Percentiles rank a stretch among this genome's conserved stretches.
phyloP scores from a whole-genome alignment of 1,140 invertebrate species.

The Orchestia grillus region DNA sequence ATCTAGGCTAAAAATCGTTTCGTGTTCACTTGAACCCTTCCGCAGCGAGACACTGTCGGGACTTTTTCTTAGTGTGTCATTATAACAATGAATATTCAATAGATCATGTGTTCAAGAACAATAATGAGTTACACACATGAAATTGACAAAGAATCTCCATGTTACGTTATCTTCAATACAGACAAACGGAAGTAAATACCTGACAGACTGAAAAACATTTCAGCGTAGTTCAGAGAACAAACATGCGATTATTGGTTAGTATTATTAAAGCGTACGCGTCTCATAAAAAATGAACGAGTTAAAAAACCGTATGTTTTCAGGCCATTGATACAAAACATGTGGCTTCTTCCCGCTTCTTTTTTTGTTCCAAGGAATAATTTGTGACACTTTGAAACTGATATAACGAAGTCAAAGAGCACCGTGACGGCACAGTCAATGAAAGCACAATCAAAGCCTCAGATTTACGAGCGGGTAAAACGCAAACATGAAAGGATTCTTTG shows the following conservation, averaged over 20 bases:
- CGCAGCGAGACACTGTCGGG: too few species aligned
- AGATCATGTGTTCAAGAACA: too few species aligned
- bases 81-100: too few species aligned
- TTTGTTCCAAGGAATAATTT: background rate
- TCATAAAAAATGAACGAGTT: too few species aligned
- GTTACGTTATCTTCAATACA: too few species aligned
- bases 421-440: background rate
- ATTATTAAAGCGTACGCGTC: too few species aligned
- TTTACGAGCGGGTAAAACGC: background rate
- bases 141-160: too few species aligned
- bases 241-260: background rate
- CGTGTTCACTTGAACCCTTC: too few species aligned
- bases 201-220: background rate
- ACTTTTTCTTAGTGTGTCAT: too few species aligned
- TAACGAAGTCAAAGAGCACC: background rate
- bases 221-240: background rate
- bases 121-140: too few species aligned
- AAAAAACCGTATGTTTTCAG: background rate
- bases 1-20: too few species aligned
- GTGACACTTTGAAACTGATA: background rate
- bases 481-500: background rate
- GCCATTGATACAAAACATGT: background rate
- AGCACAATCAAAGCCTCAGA: background rate
- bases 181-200: too few species aligned
- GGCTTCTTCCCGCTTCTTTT: background rate